Conservation (phyloP, 2,888 invertebrate species). For the Rhaphigaster nebulosa region DNA sequence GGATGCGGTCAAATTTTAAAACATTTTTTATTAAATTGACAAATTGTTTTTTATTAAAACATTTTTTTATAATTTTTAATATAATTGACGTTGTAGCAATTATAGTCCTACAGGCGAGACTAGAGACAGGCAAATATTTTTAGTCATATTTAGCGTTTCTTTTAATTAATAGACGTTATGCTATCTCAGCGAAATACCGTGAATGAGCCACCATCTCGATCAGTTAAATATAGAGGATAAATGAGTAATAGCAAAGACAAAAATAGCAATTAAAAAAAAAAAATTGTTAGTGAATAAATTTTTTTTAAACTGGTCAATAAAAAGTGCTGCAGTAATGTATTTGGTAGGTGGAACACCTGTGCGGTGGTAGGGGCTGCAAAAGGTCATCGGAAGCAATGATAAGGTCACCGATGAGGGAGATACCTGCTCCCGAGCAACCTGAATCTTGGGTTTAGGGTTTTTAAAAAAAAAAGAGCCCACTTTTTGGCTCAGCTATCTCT, state of each 20-base stretch:
- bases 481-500: not conserved
- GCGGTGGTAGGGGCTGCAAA: not conserved
- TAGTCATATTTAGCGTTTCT: not conserved
- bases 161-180: not conserved
- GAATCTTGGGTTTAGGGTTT: not conserved
- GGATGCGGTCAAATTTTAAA: too few relatives aligned
- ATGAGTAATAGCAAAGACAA: not conserved
- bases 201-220: not conserved
- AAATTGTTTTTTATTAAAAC: too few relatives aligned
- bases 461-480: not conserved
- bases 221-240: not conserved
- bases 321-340: not conserved
- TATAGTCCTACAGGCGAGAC: not conserved
- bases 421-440: not conserved
- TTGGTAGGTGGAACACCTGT: not conserved
- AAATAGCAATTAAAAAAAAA: not conserved
- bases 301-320: not conserved
- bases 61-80: too few relatives aligned
- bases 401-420: constrained; percentile 9
- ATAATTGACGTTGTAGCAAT: not conserved
- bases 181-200: not conserved
- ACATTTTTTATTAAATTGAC: too few relatives aligned
- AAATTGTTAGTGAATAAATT: not conserved
- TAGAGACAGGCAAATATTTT: not conserved
- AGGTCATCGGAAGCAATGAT: constrained; percentile 1